These are phyloP conservation scores for Thymallus thymallus DNA, from an alignment of 2,113 vertebrate species.

Conservation along the genomic window DNA sequence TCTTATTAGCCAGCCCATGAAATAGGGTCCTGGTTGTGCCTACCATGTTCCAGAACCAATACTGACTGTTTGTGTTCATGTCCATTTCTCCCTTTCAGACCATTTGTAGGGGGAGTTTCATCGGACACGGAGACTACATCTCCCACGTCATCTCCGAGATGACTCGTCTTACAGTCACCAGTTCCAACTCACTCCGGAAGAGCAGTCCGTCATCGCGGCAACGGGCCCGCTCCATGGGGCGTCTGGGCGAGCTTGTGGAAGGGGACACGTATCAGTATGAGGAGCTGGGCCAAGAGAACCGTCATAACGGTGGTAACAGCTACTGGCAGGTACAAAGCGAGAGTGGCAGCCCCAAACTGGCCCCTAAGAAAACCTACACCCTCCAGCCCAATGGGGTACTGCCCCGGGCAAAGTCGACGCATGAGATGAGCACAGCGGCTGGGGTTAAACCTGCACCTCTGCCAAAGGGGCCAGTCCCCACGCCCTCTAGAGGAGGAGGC, in stretches of 20 bases:
- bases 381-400: slow-evolving; percentile 72
- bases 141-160: slow-evolving; percentile 83
- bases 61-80: not conserved
- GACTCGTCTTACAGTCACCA: slow-evolving; percentile 82
- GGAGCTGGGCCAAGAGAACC: slow-evolving; percentile 60
- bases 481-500: not conserved
- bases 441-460: not conserved
- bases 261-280: slow-evolving; percentile 77
- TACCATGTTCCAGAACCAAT: too few relatives aligned
- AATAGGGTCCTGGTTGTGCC: too few relatives aligned
- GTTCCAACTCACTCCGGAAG: slow-evolving; percentile 86
- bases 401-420: slow-evolving; percentile 75
- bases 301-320: slow-evolving; percentile 67
- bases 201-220: slow-evolving; percentile 77
- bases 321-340: slow-evolving; percentile 78
- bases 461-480: slow-evolving; percentile 24
- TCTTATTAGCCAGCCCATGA: too few relatives aligned
- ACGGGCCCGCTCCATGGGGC: slow-evolving; percentile 83
- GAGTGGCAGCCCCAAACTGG: slow-evolving; percentile 74
- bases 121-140: slow-evolving; percentile 85
- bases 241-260: slow-evolving; percentile 78
- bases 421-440: slow-evolving; percentile 53
- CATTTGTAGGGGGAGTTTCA: slow-evolving; percentile 83
- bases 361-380: slow-evolving; percentile 50
- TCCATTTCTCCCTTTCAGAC: slow-evolving; percentile 64